Evolutionary conservation across 2,797 vertebrate species (phyloP).

Genomic region (Sebastiscus tertius): DNA sequence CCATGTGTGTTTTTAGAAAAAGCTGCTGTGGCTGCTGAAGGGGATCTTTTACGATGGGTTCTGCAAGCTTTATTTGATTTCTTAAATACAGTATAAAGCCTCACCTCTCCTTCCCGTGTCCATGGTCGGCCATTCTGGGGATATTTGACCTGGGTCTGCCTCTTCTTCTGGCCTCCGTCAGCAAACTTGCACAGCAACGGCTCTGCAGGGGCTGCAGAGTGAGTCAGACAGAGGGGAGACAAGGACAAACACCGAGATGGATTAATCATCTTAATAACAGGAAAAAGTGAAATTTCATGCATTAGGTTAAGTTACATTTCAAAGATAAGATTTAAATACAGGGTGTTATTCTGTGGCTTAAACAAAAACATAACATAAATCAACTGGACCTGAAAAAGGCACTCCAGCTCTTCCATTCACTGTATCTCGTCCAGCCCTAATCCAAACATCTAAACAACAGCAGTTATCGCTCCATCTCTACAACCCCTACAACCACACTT

Average conservation of each 20-base stretch:
- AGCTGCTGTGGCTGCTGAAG: neutral
- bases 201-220: slow-evolving; percentile 91
- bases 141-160: slow-evolving; percentile 98
- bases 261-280: slow-evolving; percentile 43
- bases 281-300: slow-evolving; percentile 35
- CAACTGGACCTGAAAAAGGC: slow-evolving; percentile 34
- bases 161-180: slow-evolving; percentile 98
- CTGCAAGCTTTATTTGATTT: slow-evolving; percentile 1
- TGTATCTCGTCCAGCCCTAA: slow-evolving; percentile 34
- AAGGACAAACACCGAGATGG: slow-evolving; percentile 46
- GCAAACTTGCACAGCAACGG: slow-evolving; percentile 99
- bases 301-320: slow-evolving; percentile 33
- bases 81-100: slow-evolving; percentile 56
- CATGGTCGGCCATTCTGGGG: slow-evolving; percentile 97
- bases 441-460: slow-evolving; percentile 63
- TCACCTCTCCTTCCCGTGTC: slow-evolving; percentile 98
- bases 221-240: slow-evolving; percentile 66
- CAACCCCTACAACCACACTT: slow-evolving; percentile 46
- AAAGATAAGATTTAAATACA: slow-evolving; percentile 40
- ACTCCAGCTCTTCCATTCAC: slow-evolving; percentile 21
- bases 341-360: slow-evolving; percentile 9
- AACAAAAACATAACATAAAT: slow-evolving; percentile 37
- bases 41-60: neutral
- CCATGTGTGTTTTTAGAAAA: neutral
- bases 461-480: slow-evolving; percentile 64